Evolutionary conservation across 2,113 vertebrate species (phyloP).

Genomic region (Motacilla tschutschensis): DNA sequence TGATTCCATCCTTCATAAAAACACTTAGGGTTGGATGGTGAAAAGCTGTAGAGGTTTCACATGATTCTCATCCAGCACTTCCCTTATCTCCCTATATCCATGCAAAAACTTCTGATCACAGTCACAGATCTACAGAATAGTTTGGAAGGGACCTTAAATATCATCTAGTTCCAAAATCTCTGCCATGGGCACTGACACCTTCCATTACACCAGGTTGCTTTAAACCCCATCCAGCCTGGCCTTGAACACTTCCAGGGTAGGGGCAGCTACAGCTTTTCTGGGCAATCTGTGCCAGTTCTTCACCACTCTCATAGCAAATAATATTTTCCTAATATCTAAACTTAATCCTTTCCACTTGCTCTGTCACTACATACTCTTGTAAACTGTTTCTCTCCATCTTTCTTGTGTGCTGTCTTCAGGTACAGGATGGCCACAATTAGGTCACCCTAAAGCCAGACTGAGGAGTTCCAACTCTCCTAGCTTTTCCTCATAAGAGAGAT

Average conservation of each 20-base stretch:
- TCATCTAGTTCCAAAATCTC: not conserved
- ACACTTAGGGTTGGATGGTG: not conserved
- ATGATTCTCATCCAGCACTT: not conserved
- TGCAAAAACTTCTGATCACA: not conserved
- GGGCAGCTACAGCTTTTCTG: not conserved
- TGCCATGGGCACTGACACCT: not conserved
- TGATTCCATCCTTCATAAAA: not conserved
- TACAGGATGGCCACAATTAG: not conserved
- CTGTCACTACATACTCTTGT: too few species aligned
- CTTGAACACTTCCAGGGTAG: not conserved
- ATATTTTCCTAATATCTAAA: not conserved
- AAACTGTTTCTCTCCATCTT: not conserved
- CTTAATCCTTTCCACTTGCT: not conserved
- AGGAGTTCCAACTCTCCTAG: not conserved
- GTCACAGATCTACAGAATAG: not conserved
- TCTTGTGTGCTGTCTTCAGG: not conserved
- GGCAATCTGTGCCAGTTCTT: not conserved
- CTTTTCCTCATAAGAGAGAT: not conserved
- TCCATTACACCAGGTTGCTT: not conserved
- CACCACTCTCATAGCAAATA: not conserved
- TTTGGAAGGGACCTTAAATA: not conserved
- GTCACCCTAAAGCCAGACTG: not conserved
- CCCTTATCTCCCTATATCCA: not conserved
- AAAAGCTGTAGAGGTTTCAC: not conserved
- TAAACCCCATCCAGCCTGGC: not conserved